A percentile compares a stretch with the other conserved stretches of the same genome.
Evolutionary conservation across 2,888 invertebrate species (phyloP).

Genomic region (Rhagonycha fulva): DNA sequence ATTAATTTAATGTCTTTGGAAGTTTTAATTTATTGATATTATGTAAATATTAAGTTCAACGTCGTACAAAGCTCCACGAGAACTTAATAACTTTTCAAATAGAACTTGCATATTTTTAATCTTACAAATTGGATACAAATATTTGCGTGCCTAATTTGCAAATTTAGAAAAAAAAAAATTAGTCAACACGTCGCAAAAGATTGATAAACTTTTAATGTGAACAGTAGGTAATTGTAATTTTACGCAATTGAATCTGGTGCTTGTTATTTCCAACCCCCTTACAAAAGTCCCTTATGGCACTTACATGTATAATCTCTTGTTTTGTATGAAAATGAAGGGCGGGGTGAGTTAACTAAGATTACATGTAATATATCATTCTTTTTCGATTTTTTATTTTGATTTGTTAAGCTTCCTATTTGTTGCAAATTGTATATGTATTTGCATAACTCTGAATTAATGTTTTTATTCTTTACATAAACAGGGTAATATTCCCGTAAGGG

Average conservation of each 20-base stretch:
- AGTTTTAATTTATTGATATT: background rate
- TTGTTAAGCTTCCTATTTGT: constrained; percentile 2
- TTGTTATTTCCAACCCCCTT: constrained; percentile 41
- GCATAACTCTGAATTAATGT: background rate
- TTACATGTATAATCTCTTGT: constrained; percentile 26
- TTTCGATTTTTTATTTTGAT: constrained; percentile 8
- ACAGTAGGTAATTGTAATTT: constrained; percentile 46
- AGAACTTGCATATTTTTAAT: background rate
- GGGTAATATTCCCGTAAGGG: background rate
- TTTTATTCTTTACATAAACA: background rate
- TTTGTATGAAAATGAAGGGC: constrained; percentile 28
- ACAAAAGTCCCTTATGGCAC: constrained; percentile 28
- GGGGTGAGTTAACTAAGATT: background rate
- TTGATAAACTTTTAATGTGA: constrained; percentile 38
- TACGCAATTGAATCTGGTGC: constrained; percentile 50
- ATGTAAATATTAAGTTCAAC: constrained; percentile 7
- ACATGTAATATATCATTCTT: constrained; percentile 12
- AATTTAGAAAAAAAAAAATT: no score
- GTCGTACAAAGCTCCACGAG: constrained; percentile 33
- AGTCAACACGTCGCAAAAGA: background rate
- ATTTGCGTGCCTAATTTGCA: background rate
- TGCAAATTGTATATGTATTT: background rate
- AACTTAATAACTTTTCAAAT: background rate
- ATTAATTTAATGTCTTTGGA: background rate
- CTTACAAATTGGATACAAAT: background rate